Conservation (phyloP, 2,888 invertebrate species). For the Argyra leucocephala region DNA sequence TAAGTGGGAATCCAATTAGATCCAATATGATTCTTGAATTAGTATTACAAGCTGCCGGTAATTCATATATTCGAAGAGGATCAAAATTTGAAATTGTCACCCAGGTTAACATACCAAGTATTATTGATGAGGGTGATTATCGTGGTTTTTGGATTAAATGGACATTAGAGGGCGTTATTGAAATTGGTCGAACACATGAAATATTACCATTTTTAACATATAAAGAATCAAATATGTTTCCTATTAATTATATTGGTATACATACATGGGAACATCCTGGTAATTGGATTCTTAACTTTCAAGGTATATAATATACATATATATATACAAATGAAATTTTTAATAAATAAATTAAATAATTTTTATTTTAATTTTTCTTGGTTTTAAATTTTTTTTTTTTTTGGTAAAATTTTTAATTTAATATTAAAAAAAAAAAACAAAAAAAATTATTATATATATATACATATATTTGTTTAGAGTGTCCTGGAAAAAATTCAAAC, state of each 20-base stretch:
- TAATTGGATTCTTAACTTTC: background rate
- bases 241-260: slow-evolving; percentile 11
- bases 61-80: slow-evolving; percentile 7
- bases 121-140: slow-evolving; percentile 4
- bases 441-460: background rate
- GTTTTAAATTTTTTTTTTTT: too few relatives aligned
- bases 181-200: background rate
- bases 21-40: background rate
- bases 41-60: background rate
- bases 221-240: slow-evolving; percentile 1
- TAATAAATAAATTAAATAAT: too few relatives aligned
- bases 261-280: background rate
- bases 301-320: background rate
- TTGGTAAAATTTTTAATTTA: too few relatives aligned
- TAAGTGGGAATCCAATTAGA: slow-evolving; percentile 1
- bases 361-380: too few relatives aligned
- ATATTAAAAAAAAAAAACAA: too few relatives aligned
- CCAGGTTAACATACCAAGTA: background rate
- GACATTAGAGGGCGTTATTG: background rate
- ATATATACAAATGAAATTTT: too few relatives aligned
- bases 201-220: slow-evolving; percentile 7
- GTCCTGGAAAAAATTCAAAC: background rate
- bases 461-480: background rate
- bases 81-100: background rate
- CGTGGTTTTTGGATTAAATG: slow-evolving; percentile 8